Percentiles rank a stretch among this genome's conserved stretches.
Evolutionary conservation across 2,888 invertebrate genomes (phyloP).

Genomic region (Merodon equestris): DNA sequence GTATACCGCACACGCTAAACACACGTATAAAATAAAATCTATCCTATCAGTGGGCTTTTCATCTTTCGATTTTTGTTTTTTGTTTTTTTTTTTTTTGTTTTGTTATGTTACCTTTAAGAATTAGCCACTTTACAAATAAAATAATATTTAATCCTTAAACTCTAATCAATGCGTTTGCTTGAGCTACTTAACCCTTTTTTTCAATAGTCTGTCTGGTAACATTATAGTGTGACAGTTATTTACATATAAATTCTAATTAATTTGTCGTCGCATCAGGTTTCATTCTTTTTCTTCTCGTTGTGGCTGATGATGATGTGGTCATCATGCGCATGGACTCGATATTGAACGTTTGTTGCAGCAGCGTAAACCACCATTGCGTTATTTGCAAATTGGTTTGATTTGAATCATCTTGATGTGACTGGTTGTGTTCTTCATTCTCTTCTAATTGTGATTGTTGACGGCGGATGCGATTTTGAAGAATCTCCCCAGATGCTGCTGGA

Average conservation of each 20-base stretch:
- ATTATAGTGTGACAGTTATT: too few relatives aligned
- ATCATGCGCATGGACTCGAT: conserved; percentile 29
- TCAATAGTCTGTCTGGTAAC: too few relatives aligned
- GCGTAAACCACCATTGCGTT: conserved; percentile 77
- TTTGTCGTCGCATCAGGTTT: conserved; percentile 19
- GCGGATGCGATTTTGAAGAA: conserved; percentile 47
- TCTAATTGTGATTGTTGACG: conserved; percentile 7
- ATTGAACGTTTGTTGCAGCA: conserved; percentile 76
- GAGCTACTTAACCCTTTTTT: too few relatives aligned
- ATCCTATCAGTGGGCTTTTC: not conserved
- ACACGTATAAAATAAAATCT: conserved; percentile 37
- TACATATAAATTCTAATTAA: too few relatives aligned
- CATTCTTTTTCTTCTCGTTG: conserved; percentile 45
- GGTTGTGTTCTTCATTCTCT: conserved; percentile 28
- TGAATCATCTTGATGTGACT: conserved; percentile 36
- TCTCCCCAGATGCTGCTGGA: conserved; percentile 58
- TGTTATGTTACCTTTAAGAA: not conserved
- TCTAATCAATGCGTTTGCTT: too few relatives aligned
- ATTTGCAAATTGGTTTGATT: conserved; percentile 72
- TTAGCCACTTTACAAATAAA: conserved; percentile 4
- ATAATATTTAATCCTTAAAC: conserved; percentile 6
- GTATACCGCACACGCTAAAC: conserved; percentile 23
- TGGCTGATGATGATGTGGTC: conserved; percentile 18
- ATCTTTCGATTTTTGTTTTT: too few relatives aligned
- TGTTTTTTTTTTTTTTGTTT: conserved; percentile 7